Evolutionary conservation across 1,140 invertebrate species (phyloP), one percentile per base, ranked within the genome.

Genomic region (Aporrectodea caliginosa): DNA sequence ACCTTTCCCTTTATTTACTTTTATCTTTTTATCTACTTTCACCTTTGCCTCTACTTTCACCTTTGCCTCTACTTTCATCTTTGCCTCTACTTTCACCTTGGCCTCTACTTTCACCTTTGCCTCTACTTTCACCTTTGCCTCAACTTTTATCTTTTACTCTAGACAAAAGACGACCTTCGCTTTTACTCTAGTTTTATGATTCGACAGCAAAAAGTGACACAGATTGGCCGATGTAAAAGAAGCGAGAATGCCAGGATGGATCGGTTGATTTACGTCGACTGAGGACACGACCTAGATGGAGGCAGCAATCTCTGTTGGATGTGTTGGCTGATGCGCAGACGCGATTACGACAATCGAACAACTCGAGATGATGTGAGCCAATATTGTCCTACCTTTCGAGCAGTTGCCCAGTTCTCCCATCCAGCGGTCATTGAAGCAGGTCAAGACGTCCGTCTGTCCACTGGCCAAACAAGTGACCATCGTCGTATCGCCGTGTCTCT

Each of bases 401-500:
- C 75, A 76, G 75, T 76, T 76, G 27, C 32, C 34, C 16, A 30
- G 16, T 35, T 76, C 75, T 0, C 75, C 75, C 33, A 76, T n/a
- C 75, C 75, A 76, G 29, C 43, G 35, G 75, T 35, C 75, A n/a
- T 76, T 35, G 43, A 76, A n/a, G 75, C 75, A 76, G 75, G 75
- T 76, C 16, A 76, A 30, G 32, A 76, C 35, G 75, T 43, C 27
- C 29, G 33, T 35, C 43, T 35, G 75, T 27, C 75, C 75, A 29
- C 2, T 76, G 16, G 33, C 35, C 27, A 76, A 43, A 32, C 75
- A 76, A n/a, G 22, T 35, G 43, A 76, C 75, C 22, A 68, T 43
- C 16, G 75, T 35, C 43, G 34, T 76, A 35, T 76, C 43, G 33
- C 43, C 75, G 75, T 76, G 75, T 27, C 43, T 31, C n/a, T 29